These are phyloP conservation scores for Montipora efflorescens DNA, from an alignment of 64 coral and sea anemone genomes.

Conservation along the genomic window DNA sequence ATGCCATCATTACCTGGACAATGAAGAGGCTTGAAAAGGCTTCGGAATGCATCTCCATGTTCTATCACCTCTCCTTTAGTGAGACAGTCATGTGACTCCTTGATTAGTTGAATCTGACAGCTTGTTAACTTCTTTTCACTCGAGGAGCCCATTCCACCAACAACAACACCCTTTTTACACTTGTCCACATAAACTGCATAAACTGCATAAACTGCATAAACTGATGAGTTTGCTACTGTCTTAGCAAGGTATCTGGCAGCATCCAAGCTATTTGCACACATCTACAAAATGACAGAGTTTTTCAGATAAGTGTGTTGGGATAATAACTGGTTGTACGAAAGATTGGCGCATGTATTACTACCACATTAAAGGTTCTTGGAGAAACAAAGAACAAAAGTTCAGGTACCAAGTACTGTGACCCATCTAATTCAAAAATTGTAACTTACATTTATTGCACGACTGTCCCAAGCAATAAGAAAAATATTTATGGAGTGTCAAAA, in stretches of 20 bases:
- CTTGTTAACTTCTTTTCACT: not conserved
- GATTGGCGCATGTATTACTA: too few relatives aligned
- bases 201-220: too few relatives aligned
- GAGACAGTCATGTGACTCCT: not conserved
- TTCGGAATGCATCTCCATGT: not conserved
- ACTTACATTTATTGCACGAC: too few relatives aligned
- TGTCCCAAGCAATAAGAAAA: too few relatives aligned
- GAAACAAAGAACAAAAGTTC: too few relatives aligned
- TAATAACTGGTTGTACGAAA: too few relatives aligned
- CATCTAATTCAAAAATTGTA: too few relatives aligned
- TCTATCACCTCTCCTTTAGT: not conserved
- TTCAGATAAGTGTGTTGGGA: not conserved
- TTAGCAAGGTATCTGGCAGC: constrained; percentile 16
- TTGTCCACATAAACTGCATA: not conserved
- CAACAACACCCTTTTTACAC: too few relatives aligned
- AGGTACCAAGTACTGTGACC: too few relatives aligned
- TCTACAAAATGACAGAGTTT: not conserved
- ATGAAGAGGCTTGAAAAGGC: constrained; percentile 23
- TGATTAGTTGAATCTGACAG: constrained; percentile 16
- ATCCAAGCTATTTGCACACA: constrained; percentile 45
- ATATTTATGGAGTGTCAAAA: too few relatives aligned
- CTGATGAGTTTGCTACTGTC: not conserved
- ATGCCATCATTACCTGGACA: not conserved
- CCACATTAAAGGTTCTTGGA: not conserved
- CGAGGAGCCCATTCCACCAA: constrained; percentile 4